Conservation (phyloP, 2,113 vertebrate species). For the Theristicus caerulescens region DNA sequence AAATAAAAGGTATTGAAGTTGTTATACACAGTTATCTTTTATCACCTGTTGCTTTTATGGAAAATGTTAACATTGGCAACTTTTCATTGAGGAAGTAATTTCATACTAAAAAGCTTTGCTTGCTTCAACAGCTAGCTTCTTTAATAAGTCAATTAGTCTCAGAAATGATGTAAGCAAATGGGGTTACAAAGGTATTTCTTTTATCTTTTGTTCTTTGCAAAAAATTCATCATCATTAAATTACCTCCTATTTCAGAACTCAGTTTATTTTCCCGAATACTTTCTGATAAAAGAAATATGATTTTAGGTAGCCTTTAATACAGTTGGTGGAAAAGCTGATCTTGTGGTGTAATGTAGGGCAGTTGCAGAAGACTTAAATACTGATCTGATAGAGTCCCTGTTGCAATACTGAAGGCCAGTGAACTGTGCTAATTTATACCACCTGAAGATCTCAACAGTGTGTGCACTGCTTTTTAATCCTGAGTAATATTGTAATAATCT, state of each 20-base stretch:
- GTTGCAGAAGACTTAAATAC: neutral
- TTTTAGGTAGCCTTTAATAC: neutral
- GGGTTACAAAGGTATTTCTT: neutral
- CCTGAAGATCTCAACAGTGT: neutral
- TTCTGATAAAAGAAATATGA: neutral
- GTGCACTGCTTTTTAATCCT: neutral
- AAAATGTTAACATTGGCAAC: neutral
- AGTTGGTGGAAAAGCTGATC: neutral
- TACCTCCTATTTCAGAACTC: neutral
- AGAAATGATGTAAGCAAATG: neutral
- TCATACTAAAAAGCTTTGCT: neutral
- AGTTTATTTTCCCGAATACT: neutral
- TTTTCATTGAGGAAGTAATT: slow-evolving; percentile 20
- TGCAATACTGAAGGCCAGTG: neutral
- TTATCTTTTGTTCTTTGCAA: neutral
- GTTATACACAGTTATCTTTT: neutral
- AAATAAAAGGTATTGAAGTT: neutral
- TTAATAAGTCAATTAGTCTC: neutral
- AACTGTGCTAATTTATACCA: neutral
- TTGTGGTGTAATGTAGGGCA: neutral
- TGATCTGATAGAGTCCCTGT: neutral
- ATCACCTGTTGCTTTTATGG: neutral
- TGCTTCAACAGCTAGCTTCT: neutral
- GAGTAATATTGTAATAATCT: neutral
- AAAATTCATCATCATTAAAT: neutral